Conservation (phyloP, 2,113 vertebrate genomes). For the Lampris incognitus region DNA sequence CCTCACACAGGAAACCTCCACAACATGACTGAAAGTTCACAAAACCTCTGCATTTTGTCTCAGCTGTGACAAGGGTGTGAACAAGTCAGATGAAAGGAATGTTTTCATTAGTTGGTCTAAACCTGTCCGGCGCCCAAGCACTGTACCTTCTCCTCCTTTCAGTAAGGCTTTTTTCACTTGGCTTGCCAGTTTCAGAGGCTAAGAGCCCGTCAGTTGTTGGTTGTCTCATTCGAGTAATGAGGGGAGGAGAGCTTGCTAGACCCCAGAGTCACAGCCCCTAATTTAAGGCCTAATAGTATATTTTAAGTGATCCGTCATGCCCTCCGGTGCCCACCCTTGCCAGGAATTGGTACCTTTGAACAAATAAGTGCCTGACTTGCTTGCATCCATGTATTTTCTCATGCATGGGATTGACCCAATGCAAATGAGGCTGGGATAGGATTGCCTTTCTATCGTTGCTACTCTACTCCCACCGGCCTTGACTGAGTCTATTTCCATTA, state of each 20-base stretch:
- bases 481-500: slow-evolving; percentile 67
- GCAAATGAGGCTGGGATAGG: slow-evolving; percentile 51
- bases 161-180: slow-evolving; percentile 30
- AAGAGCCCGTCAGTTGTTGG: slow-evolving; percentile 49
- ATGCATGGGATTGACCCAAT: slow-evolving; percentile 30
- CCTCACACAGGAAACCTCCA: no score
- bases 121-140: slow-evolving; percentile 35
- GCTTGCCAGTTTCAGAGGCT: slow-evolving; percentile 41
- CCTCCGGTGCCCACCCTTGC: neutral
- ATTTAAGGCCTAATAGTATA: slow-evolving; percentile 27
- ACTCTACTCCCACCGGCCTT: slow-evolving; percentile 34
- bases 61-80: slow-evolving; percentile 28
- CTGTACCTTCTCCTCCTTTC: slow-evolving; percentile 23
- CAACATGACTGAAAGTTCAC: neutral
- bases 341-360: slow-evolving; percentile 40
- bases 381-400: slow-evolving; percentile 27
- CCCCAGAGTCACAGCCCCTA: slow-evolving; percentile 35
- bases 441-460: slow-evolving; percentile 51
- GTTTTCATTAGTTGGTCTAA: slow-evolving; percentile 3
- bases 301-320: slow-evolving; percentile 47
- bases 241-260: slow-evolving; percentile 22
- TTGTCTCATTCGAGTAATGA: slow-evolving; percentile 45
- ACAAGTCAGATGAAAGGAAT: slow-evolving; percentile 40
- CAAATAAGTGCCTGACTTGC: slow-evolving; percentile 31
- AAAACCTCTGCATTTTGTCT: neutral